phyloP scores from a whole-genome alignment of 2,888 invertebrate species.

The Sminthurinus aureus region DNA sequence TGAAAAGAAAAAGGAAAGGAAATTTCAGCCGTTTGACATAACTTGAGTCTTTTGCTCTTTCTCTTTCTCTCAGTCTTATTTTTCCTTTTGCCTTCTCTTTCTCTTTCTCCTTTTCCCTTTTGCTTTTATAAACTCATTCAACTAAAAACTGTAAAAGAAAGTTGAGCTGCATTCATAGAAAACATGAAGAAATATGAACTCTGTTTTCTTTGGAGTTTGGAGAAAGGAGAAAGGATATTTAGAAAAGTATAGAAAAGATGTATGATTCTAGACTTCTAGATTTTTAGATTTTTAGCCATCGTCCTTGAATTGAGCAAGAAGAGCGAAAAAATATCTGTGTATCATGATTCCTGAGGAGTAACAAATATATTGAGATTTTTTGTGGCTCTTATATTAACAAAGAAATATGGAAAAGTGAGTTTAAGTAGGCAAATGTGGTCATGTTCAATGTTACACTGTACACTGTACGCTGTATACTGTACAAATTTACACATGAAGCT shows the following conservation, averaged over 20 bases:
- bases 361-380: neutral
- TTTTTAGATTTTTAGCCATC: neutral
- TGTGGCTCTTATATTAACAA: conserved; percentile 6
- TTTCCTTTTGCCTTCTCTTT: too few relatives aligned
- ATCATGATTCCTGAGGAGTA: neutral
- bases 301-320: neutral
- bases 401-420: conserved; percentile 5
- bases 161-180: too few relatives aligned
- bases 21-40: neutral
- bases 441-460: too few relatives aligned
- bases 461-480: neutral
- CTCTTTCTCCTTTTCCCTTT: neutral
- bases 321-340: neutral
- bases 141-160: too few relatives aligned
- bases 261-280: neutral
- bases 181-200: too few relatives aligned
- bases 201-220: too few relatives aligned
- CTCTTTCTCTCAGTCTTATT: neutral
- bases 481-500: neutral
- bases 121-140: too few relatives aligned
- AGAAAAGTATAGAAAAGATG: too few relatives aligned
- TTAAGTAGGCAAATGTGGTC: conserved; percentile 5
- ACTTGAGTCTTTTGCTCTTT: neutral
- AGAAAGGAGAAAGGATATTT: too few relatives aligned
- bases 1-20: neutral